These are phyloP conservation scores for Mylabris phalerata DNA, from an alignment of 1,140 invertebrate genomes.

Conservation along the genomic window DNA sequence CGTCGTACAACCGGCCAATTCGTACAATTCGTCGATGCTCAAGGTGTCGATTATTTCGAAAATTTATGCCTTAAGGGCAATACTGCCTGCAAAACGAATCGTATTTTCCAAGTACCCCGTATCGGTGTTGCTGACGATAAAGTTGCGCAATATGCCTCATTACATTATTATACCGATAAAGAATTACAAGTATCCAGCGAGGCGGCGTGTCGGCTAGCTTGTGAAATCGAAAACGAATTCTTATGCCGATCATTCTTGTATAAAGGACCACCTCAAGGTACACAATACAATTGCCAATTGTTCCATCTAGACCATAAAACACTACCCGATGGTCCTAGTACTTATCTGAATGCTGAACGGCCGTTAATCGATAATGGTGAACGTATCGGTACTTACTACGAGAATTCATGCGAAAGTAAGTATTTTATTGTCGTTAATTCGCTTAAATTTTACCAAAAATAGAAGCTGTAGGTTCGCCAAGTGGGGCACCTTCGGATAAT, in stretches of 20 bases:
- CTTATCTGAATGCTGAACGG: slow-evolving; percentile 79
- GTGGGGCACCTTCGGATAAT: slow-evolving; percentile 45
- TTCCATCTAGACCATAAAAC: slow-evolving; percentile 91
- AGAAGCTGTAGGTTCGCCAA: slow-evolving; percentile 23
- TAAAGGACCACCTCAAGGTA: slow-evolving; percentile 64
- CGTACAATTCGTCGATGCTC: slow-evolving; percentile 79
- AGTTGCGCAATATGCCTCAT: slow-evolving; percentile 81
- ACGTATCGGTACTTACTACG: slow-evolving; percentile 79
- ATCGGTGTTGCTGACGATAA: slow-evolving; percentile 85
- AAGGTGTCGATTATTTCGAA: slow-evolving; percentile 91
- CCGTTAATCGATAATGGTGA: slow-evolving; percentile 87
- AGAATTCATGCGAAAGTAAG: slow-evolving; percentile 79
- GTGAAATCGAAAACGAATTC: slow-evolving; percentile 89
- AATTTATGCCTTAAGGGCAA: slow-evolving; percentile 85
- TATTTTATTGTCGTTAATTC: not conserved
- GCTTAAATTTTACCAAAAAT: not conserved
- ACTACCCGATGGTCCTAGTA: slow-evolving; percentile 82
- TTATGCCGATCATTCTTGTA: slow-evolving; percentile 86
- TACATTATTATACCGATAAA: slow-evolving; percentile 92
- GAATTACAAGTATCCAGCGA: slow-evolving; percentile 80
- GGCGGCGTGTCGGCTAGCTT: slow-evolving; percentile 77
- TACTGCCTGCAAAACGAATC: slow-evolving; percentile 73
- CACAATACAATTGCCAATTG: slow-evolving; percentile 81
- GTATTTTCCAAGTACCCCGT: slow-evolving; percentile 69
- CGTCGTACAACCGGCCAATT: slow-evolving; percentile 75